Evolutionary conservation across 2,797 vertebrate species (phyloP), one percentile per base, ranked within the genome.

Genomic region (Sebastes umbrosus): DNA sequence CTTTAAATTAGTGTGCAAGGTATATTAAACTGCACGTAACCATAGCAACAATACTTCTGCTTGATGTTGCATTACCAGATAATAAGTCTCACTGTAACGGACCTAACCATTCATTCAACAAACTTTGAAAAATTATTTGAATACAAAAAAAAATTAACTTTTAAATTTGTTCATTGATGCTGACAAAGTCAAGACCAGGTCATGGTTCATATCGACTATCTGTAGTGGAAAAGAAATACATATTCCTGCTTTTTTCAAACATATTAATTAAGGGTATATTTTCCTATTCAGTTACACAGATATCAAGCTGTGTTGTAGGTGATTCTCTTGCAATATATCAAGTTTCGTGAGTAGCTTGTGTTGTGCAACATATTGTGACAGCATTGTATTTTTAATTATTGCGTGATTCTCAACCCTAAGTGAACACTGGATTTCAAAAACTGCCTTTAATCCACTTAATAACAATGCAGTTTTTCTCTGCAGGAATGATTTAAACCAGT

Each of bases 401-500:
- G 5, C 59, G n/a, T 65, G 31, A 75, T 71, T 86, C 24, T 6
- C 13, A 64, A 34, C 14, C 10, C 3, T 27, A 24, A 29, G 12
- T 46, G 8, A 64, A n/a, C 50, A 12, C 10, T 63, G 14, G 14
- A 70, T 65, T 52, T 54, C 2, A 18, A 72, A 39, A 22, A 16
- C 25, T 14, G 32, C 18, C 36, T 59, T 67, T 64, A 74, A 79
- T 66, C 18, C 9, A 59, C 50, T 73, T 66, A 46, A 70, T 59
- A 14, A 60, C 16, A 64, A 69, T 36, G 34, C 20, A 43, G n/a
- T 55, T 84, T 84, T 62, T 46, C 39, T 52, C 13, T 77, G 6
- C 69, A 95, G 93, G 84, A 62, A 86, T 31, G 79, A 90, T 22
- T 86, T 90, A 43, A 84, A 87, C 4, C 77, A 80, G 63, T 36